Base-by-base conservation (phyloP, 2,113 vertebrate species). In the Coryphaenoides rupestris region DNA sequence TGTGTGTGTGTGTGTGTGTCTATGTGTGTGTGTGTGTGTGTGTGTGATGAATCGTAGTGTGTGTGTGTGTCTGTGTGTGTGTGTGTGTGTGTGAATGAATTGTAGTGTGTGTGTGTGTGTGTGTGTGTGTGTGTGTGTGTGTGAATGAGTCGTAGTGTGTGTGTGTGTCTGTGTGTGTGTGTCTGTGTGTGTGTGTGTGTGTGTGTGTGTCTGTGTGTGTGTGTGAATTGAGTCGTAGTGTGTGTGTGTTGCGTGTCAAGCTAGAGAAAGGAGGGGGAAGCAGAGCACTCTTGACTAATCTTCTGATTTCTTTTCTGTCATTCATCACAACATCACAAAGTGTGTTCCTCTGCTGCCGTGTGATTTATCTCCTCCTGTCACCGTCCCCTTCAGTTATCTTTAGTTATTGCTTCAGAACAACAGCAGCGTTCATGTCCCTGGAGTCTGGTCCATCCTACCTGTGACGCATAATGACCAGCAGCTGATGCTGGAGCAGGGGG, bases 401-500 rank as follows among this genome's bases (percentile, higher is more conserved):
- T 15, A 52, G 9, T 45, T 52, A 19, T 26, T 62, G n/a, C 5
- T 7, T 50, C 15, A 52, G 17, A 40, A 40, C 33, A 40, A 40
- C 33, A 40, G 24, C 24, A 26, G 24, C 24, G 6, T 40, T 40
- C 13, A 40, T 40, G n/a, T 9, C 33, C 6, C 9, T 40, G 33
- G 13, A 40, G 57, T 64, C 66, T 55, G 60, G 70, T 61, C 55
- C 55, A 77, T 60, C 72, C 53, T 85, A 74, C 76, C 82, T 86
- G 84, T 28, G 55, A 28, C 45, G 69, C 65, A 66, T 58, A 62
- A 66, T 46, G 67, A 47, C 16, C 66, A 62, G 72, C 84, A 88
- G 84, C 84, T 80, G 76, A 86, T 70, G 55, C 60, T 76, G 68
- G 78, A 65, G 58, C 63, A 69, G 10, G n/a, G 54, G 75, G 63